Base-by-base conservation (phyloP, 2,888 invertebrate genomes). In the Nowickia ferox region DNA sequence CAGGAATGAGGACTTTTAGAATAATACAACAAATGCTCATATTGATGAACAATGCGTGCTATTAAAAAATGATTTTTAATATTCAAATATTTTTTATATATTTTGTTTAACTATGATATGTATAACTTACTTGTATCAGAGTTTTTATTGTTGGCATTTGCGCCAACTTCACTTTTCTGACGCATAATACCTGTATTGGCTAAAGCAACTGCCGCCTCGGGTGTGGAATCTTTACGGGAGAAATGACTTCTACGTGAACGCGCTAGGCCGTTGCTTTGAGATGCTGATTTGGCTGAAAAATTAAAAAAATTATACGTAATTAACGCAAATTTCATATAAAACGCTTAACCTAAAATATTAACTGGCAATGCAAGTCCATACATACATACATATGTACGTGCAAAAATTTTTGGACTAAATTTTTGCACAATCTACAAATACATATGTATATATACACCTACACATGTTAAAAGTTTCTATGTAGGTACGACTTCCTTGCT, bases 181-280 rank as follows among this genome's bases (percentile, higher is more conserved):
- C 88, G 88, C 55, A 83, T 55, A 40, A 72, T 42, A 57, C 84
- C 72, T 42, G 85, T 71, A 44, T 87, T 88, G 80, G 89, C 88
- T 3, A 86, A 53, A 68, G 83, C 85, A 63, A 69, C 81, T 46
- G 88, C 87, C 55, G 88, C 87, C 87, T 93, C 93, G 17, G 93
- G 92, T 40, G 92, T 91, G 11, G 92, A 92, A 86, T 93, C 93
- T 88, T 93, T 93, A 48, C 93, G 92, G 30, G 93, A 93, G 84
- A 93, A 93, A 85, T 93, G 93, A 88, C 93, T 93, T 85, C 93
- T 91, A 40, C 93, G 91, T 5, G 93, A 93, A 77, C 93, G 91
- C 38, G 92, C 91, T 76, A 93, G 84, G 2, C 93, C 93, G 88
- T 93, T 91, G 53, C 88, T 89, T 79, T 89, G 88, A 30, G 88